Percentiles rank a stretch among this genome's conserved stretches.
Conservation (phyloP, 2,113 vertebrate genomes). For the Anarrhichthys ocellatus region DNA sequence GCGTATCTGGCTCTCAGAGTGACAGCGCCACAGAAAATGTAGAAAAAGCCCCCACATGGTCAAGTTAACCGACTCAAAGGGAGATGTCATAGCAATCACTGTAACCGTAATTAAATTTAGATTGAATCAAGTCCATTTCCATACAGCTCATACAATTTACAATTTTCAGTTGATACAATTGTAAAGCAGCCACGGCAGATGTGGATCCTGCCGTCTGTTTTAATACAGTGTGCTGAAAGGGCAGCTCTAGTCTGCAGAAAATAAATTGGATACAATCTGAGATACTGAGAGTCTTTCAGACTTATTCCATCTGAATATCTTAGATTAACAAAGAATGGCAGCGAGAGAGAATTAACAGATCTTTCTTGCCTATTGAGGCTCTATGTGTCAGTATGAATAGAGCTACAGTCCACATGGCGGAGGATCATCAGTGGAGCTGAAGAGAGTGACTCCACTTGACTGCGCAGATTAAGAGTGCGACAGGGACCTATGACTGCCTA, state of each 20-base stretch:
- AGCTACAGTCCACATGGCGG: constrained; percentile 64
- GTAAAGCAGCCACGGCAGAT: constrained; percentile 63
- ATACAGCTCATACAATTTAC: constrained; percentile 48
- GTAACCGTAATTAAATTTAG: constrained; percentile 75
- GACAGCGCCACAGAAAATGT: constrained; percentile 46
- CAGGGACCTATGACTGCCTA: constrained; percentile 79
- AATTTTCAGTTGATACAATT: constrained; percentile 69
- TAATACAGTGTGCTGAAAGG: constrained; percentile 68
- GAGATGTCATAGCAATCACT: constrained; percentile 66
- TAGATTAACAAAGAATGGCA: constrained; percentile 72
- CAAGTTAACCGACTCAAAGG: constrained; percentile 65
- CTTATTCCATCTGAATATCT: constrained; percentile 70
- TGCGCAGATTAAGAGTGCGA: constrained; percentile 79
- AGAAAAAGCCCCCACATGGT: constrained; percentile 51
- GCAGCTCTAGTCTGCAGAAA: constrained; percentile 61
- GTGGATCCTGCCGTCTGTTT: constrained; percentile 68
- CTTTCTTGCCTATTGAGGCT: constrained; percentile 63
- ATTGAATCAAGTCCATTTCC: constrained; percentile 74
- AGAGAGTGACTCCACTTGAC: constrained; percentile 76
- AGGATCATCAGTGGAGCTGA: constrained; percentile 76
- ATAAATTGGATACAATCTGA: constrained; percentile 75
- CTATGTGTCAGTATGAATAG: constrained; percentile 72
- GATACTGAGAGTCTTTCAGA: constrained; percentile 65
- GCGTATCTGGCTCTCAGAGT: constrained; percentile 53
- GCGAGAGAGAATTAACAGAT: constrained; percentile 71